Base-by-base conservation (phyloP, 2,888 invertebrate species). In the Bombyx huttoni region DNA sequence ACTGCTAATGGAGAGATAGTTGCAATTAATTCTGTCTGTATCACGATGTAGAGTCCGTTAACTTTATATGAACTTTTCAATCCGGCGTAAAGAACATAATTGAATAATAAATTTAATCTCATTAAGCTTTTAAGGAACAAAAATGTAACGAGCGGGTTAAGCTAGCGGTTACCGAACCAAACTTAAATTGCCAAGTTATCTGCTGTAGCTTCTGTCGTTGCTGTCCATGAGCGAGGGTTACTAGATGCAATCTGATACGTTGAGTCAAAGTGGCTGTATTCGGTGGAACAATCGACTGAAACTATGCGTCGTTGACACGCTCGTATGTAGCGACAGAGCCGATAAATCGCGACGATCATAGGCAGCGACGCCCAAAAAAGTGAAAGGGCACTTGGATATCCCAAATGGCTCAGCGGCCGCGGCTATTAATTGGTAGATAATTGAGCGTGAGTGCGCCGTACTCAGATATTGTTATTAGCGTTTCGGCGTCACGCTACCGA, bases 401-500 rank as follows among this genome's bases (percentile, higher is more conserved):
- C 48, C 49, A 57, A 64, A 62, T 63, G 67, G 59, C 64, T 64
- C 62, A 66, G 65, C 58, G 58, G 57, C 53, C 55, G 47, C 49
- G 53, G 60, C 57, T 65, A 69, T 76, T 78, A 78, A 78, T 80
- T 73, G 77, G 72, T 64, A 63, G 68, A 72, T 75, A 78, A 76
- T 72, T 63, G 73, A 61, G 65, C 65, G 59, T 51, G 51, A 54
- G 63, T 58, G 64, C 58, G 61, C 63, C 54, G 52, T 53, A 48
- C 62, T 58, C 58, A 65, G 65, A 65, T 67, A 66, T 67, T 65
- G 65, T 68, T 65, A 65, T 65, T 66, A 68, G 60, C 46, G 49
- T 51, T 52, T 51, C 34, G 49, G 35, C 53, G 54, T 56, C 61
- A 63, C 62, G 62, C 62, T 61, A 63, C 62, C 50, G 62, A 51